Evolutionary conservation across 2,797 vertebrate species (phyloP), one percentile per base, ranked within the genome.

Genomic region (Pachyuromys duprasi): DNA sequence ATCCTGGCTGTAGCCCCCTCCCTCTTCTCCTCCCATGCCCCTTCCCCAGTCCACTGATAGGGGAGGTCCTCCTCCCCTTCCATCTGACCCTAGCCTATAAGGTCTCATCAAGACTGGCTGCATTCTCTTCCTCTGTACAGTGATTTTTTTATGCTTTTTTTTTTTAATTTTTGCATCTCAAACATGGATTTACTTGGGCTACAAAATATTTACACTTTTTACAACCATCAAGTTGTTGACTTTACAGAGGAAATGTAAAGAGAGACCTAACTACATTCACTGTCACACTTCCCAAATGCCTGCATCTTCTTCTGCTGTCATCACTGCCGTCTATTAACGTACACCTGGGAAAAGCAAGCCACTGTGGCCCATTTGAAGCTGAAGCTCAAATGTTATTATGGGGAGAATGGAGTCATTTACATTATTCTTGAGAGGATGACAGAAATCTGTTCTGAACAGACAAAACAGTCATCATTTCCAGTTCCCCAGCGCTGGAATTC

Each of bases 131-230:
- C 49, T 49, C 11, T 49, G 42, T 6, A 17, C 17, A 65, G 89
- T 22, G 22, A 95, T 87, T 96, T 98, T 49, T 49, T 49, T 11
- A 62, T 81, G 94, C 94, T 67, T 86, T 75, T 89, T 91, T 80
- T 95, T 84, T 84, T 80, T 91, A n/a, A n/a, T n/a, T n/a, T 92
- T 94, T 82, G 90, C 72, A 79, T 95, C 92, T 97, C 91, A 97
- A 96, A 55, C 15, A 75, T 92, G 45, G 49, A 94, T 96, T 97
- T 95, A 97, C 90, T 93, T 89, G 45, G 8, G 76, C 96, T 91
- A 94, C 78, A 98, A 97, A 98, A 95, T 95, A 86, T 97, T 96
- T 96, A 95, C 39, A 93, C 87, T 60, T 95, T 97, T 97, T 94
- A 97, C 89, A 81, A 93, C 53, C 74, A 97, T 26, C 39, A 74